Percentiles rank a stretch among this genome's conserved stretches.
Conservation (phyloP, 2,888 invertebrate genomes). For the Kuschelorhynchus macadamiae region DNA sequence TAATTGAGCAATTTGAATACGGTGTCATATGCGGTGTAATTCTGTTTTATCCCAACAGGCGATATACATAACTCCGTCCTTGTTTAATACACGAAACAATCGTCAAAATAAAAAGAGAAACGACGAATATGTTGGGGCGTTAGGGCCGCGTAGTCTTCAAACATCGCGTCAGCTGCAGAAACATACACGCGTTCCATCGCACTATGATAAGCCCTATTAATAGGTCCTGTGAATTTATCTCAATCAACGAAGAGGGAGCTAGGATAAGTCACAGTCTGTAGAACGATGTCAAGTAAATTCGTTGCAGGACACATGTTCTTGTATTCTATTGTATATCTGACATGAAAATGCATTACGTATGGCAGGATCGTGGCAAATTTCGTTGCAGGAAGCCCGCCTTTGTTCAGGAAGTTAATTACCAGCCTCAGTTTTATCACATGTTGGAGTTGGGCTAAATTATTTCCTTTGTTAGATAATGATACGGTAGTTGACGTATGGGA, state of each 20-base stretch:
- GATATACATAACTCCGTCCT: neutral
- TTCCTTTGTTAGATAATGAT: conserved; percentile 43
- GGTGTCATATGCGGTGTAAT: conserved; percentile 61
- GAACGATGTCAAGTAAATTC: conserved; percentile 23
- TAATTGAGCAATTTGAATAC: conserved; percentile 65
- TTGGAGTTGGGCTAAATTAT: conserved; percentile 42
- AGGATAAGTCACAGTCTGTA: conserved; percentile 29
- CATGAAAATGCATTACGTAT: conserved; percentile 38
- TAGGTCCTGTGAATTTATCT: neutral
- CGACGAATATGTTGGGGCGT: conserved; percentile 8
- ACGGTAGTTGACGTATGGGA: conserved; percentile 30
- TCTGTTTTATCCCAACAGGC: conserved; percentile 16
- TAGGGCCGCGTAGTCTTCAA: conserved; percentile 32
- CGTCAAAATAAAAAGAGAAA: neutral
- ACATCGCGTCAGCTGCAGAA: conserved; percentile 41
- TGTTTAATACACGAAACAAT: neutral
- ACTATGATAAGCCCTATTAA: conserved; percentile 36
- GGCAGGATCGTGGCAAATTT: conserved; percentile 34
- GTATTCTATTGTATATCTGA: conserved; percentile 31
- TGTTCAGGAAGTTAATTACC: conserved; percentile 42
- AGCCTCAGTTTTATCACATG: conserved; percentile 39
- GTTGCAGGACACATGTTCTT: conserved; percentile 39
- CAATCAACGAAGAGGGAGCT: neutral
- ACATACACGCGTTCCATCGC: conserved; percentile 37
- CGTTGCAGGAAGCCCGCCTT: conserved; percentile 45